Percentiles rank a stretch among this genome's conserved stretches.
These are phyloP conservation scores for Cichladusa arquata DNA, from an alignment of 2,113 vertebrate genomes.

Conservation along the genomic window DNA sequence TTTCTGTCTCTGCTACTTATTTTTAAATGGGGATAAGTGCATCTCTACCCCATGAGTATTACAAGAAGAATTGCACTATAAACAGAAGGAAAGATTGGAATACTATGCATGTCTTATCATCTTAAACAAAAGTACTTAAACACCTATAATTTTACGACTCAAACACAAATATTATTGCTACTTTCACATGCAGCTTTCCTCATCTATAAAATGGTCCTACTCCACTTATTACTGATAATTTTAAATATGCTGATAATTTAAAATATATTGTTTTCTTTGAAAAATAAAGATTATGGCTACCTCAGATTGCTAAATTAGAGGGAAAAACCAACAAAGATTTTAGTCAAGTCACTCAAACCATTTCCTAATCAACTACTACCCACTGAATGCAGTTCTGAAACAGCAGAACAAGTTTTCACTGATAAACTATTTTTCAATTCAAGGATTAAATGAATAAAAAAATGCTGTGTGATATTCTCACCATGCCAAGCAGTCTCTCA, in stretches of 20 bases:
- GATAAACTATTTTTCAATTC: not conserved
- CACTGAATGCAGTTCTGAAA: not conserved
- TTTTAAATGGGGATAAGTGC: not conserved
- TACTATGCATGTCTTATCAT: rapidly evolving
- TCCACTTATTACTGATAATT: not conserved
- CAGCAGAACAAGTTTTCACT: not conserved
- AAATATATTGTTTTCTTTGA: not conserved
- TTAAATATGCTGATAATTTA: not conserved
- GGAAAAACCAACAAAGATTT: not conserved
- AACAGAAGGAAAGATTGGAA: not conserved
- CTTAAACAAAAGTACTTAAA: not conserved
- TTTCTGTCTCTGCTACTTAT: not conserved
- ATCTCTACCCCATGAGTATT: not conserved
- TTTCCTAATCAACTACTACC: not conserved
- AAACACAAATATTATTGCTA: not conserved
- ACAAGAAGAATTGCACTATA: not conserved
- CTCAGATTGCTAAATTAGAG: not conserved
- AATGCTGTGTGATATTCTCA: not conserved
- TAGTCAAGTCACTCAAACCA: not conserved
- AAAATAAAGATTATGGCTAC: not conserved
- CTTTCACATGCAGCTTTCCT: not conserved
- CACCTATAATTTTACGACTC: not conserved
- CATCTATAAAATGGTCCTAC: not conserved
- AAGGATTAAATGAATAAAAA: not conserved
- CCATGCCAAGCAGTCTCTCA: not conserved